Base-by-base conservation (phyloP, 1,140 invertebrate genomes). In the Papilio glaucus region DNA sequence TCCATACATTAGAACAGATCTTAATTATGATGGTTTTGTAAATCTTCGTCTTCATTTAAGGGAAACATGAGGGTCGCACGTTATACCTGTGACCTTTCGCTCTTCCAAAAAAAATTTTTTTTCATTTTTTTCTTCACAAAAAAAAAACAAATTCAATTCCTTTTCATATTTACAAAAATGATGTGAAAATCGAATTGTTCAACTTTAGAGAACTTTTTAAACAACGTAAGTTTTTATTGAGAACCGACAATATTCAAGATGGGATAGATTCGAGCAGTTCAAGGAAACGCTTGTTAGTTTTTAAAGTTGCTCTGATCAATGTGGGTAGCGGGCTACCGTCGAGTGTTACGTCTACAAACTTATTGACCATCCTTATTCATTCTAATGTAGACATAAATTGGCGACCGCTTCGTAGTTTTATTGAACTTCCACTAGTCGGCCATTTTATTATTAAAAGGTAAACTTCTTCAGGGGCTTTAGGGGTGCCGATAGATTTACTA, bases 391-490 rank as follows among this genome's bases (percentile, higher is more conserved):
- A 77, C 83, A 88, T 88, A 82, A 88, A 90, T 86, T 86, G 79
- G 75, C 77, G 80, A 81, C 67, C 74, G 77, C 77, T 72, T 49
- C 69, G 62, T 77, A 80, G 72, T 79, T 83, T 83, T 84, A 85
- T 83, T 83, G 84, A 81, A 83, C 82, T 79, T 83, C 78, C 76
- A 84, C 78, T 86, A 80, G 81, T 83, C 80, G 75, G 85, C 83
- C 84, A 87, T 84, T 89, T 87, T 82, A 84, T 85, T 88, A 87
- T 84, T 87, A 85, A 86, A 84, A 83, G 79, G 85, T 85, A 82
- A 82, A 86, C 79, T 81, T 80, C 73, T 71, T 38, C 63, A 74
- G 24, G 26, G 67, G 6, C 67, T 12, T 42, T 15, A 69, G 67
- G 67, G 42, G n/a, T 69, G 67, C 21, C 42, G 7, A 63, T 72